A percentile compares a stretch with the other conserved stretches of the same genome.
phyloP scores from a whole-genome alignment of 2,888 invertebrate species.

The Sceliomorpha sp. region DNA sequence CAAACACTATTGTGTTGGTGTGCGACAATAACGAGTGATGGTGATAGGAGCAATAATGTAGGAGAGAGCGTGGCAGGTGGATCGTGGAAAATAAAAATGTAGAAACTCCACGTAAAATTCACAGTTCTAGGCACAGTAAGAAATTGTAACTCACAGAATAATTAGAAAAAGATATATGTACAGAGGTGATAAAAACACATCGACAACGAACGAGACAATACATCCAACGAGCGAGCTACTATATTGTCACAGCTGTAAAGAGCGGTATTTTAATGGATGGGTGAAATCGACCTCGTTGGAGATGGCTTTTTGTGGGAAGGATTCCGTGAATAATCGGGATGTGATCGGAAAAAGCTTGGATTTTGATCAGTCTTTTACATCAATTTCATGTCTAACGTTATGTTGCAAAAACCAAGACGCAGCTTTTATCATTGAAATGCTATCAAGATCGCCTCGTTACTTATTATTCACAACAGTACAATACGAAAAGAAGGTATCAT shows the following conservation, averaged over 20 bases:
- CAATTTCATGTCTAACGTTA: slow-evolving; percentile 10
- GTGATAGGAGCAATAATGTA: slow-evolving; percentile 56
- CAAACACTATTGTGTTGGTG: slow-evolving; percentile 59
- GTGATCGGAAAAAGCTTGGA: slow-evolving; percentile 34
- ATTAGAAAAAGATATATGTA: slow-evolving; percentile 75
- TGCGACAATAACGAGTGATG: slow-evolving; percentile 63
- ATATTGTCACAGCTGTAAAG: slow-evolving; percentile 79
- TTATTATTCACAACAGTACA: too few relatives aligned
- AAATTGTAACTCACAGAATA: slow-evolving; percentile 77
- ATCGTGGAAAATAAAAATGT: slow-evolving; percentile 54
- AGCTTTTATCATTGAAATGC: too few relatives aligned
- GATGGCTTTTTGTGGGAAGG: slow-evolving; percentile 48
- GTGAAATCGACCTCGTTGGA: slow-evolving; percentile 56
- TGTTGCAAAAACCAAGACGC: too few relatives aligned
- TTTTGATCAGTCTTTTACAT: slow-evolving; percentile 39
- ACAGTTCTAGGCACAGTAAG: slow-evolving; percentile 69
- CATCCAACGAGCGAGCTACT: slow-evolving; percentile 81
- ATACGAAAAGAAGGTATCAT: too few relatives aligned
- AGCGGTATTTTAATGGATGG: slow-evolving; percentile 63
- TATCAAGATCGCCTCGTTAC: too few relatives aligned
- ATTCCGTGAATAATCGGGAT: slow-evolving; percentile 39
- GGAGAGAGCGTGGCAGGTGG: slow-evolving; percentile 49
- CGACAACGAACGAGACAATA: slow-evolving; percentile 81
- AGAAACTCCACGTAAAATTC: slow-evolving; percentile 53
- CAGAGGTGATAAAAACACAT: slow-evolving; percentile 78